These are phyloP conservation scores for Chrysotoxum bicinctum DNA, from an alignment of 2,888 invertebrate genomes.

Conservation along the genomic window DNA sequence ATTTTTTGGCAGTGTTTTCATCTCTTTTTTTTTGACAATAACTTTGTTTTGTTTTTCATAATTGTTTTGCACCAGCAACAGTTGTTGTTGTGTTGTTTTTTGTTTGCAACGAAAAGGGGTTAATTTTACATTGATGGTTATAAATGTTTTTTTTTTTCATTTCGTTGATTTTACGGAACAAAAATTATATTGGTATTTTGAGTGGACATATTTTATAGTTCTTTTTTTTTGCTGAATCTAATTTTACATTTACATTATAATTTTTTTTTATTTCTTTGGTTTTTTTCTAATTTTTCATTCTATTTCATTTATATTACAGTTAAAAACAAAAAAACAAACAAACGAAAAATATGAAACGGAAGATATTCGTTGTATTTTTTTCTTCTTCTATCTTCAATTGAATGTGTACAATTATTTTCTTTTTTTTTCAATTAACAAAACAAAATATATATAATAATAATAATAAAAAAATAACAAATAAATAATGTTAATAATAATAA, in stretches of 20 bases:
- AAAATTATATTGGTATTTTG: constrained; percentile 54
- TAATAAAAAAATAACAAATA: constrained; percentile 61
- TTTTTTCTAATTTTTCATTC: constrained; percentile 49
- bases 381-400: constrained; percentile 50
- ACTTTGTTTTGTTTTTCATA: constrained; percentile 43
- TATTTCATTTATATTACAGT: constrained; percentile 61
- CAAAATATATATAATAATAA: constrained; percentile 63
- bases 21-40: constrained; percentile 61
- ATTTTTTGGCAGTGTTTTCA: constrained; percentile 72
- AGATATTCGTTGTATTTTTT: constrained; percentile 67
- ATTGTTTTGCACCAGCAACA: constrained; percentile 62
- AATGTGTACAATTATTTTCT: constrained; percentile 48
- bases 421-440: constrained; percentile 60
- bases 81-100: constrained; percentile 15
- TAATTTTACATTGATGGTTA: constrained; percentile 37
- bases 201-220: constrained; percentile 55
- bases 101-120: constrained; percentile 52
- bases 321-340: constrained; percentile 65
- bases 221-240: constrained; percentile 24
- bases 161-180: constrained; percentile 45
- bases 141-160: neutral
- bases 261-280: constrained; percentile 55
- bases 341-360: constrained; percentile 55
- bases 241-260: constrained; percentile 66
- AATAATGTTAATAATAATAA: constrained; percentile 71